Base-by-base conservation (phyloP, 2,888 invertebrate genomes). In the Microctonus hyperodae region DNA sequence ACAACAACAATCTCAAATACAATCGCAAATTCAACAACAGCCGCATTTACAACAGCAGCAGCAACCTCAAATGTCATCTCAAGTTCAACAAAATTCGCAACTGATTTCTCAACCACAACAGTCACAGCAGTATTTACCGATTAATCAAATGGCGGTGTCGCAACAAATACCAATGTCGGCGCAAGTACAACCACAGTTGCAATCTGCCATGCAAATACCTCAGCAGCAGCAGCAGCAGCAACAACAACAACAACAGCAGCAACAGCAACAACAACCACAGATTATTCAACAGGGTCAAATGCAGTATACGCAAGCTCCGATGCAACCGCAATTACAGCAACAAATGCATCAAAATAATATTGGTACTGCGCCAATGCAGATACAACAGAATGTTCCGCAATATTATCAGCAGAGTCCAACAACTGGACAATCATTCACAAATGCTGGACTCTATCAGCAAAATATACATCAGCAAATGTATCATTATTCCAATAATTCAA, bases 91-190 rank as follows among this genome's bases (percentile, higher is more conserved):
- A 82, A 86, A 11, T 85, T 86, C 81, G 3, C 62, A 62, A 25
- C 22, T 40, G 37, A 40, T 40, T 2, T 3, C 44, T 7, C 61
- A 64, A 55, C 76, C 44, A 7, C 88, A 85, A 48, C 85, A 88
- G 69, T 76, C 64, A 48, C 50, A 85, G 53, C 85, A 88, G 73
- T 84, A 87, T 37, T 86, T 88, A 60, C 84, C 83, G 67, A 74
- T 82, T 51, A 88, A 88, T 73, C 88, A 88, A 73, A 87, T 87
- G 75, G 86, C 86, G 61, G 80, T 88, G 40, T 85, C 87, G 0
- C 83, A 87, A 51, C 80, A 87, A 33, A 85, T 88, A 0, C 86
- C 86, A 64, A 33, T 65, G 11, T 25, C 23, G 1, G 31, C n/a
- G 13, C 69, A 63, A 80, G 69, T 72, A 33, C 73, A 74, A 40